Evolutionary conservation across 2,888 invertebrate genomes (phyloP), one percentile per base, ranked within the genome.

Genomic region (Didymodactylos carnosus): DNA sequence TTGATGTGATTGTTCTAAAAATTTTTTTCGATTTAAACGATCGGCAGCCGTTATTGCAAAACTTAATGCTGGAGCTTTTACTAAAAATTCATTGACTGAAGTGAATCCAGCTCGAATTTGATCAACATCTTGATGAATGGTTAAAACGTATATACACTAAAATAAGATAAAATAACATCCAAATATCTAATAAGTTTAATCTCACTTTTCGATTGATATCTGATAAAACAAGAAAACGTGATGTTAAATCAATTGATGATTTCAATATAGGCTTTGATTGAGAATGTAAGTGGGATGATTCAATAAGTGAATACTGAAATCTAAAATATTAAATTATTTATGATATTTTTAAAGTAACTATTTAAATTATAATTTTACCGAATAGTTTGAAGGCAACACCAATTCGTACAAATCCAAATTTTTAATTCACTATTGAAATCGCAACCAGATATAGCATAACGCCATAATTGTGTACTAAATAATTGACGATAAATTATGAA

Each of bases 321-420:
- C 41, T 39, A 25, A 14, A 41, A 27, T 41, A 7, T 41, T 14
- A 71, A 10, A 29, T n/a, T n/a, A n/a, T 29, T 27, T 19, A 46
- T 51, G 10, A 41, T 16, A 49, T 23, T 19, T 49, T 4, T 11
- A 49, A 49, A 49, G 46, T 6, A 23, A 23, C n/a, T 35, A 71
- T 23, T 43, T 39, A 1, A 19, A 35, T 19, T n/a, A n/a, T n/a
- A n/a, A n/a, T n/a, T n/a, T 70, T 77, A 82, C 79, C 78, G 78
- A 41, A 83, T 73, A 19, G 81, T 81, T 77, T 83, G 95, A 23
- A 94, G 85, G 80, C 94, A 94, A 70, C 87, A 87, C 97, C 97
- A 97, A 0, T 90, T 87, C 80, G 94, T 91, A 83, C 94, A 95
- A 11, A 92, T 91, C 94, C 94, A 95, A 90, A 85, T 86, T 84